These are phyloP conservation scores for Cinclus cinclus DNA, from an alignment of 2,113 vertebrate species.

Conservation along the genomic window DNA sequence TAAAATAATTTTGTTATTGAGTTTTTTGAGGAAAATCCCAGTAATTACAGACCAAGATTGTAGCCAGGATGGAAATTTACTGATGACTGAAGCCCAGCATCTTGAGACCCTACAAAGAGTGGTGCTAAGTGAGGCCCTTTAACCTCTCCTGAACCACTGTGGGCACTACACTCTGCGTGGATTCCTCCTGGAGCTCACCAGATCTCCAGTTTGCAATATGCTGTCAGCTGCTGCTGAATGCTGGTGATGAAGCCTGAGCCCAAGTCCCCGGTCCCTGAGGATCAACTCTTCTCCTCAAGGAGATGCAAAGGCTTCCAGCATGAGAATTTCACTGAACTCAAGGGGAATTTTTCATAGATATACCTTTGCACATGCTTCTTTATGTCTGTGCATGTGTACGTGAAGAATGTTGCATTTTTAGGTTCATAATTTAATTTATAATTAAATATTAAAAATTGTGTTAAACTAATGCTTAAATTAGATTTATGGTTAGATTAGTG, in stretches of 20 bases:
- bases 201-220: background rate
- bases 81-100: background rate
- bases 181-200: background rate
- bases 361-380: background rate
- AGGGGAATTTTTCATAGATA: background rate
- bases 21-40: background rate
- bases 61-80: background rate
- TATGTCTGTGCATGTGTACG: background rate
- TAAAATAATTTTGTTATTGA: background rate
- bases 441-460: background rate
- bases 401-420: background rate
- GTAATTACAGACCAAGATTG: background rate
- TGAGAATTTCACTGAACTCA: background rate
- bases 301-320: background rate
- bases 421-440: background rate
- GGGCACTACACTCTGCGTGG: too few relatives aligned
- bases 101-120: background rate
- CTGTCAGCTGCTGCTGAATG: background rate
- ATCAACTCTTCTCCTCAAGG: background rate
- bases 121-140: background rate
- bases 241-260: background rate
- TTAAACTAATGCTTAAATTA: background rate
- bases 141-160: background rate
- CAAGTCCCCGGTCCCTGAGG: background rate
- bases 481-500: background rate